A percentile compares a stretch with the other conserved stretches of the same genome.
phyloP scores from a whole-genome alignment of 2,888 invertebrate species.

The Achlya flavicornis region DNA sequence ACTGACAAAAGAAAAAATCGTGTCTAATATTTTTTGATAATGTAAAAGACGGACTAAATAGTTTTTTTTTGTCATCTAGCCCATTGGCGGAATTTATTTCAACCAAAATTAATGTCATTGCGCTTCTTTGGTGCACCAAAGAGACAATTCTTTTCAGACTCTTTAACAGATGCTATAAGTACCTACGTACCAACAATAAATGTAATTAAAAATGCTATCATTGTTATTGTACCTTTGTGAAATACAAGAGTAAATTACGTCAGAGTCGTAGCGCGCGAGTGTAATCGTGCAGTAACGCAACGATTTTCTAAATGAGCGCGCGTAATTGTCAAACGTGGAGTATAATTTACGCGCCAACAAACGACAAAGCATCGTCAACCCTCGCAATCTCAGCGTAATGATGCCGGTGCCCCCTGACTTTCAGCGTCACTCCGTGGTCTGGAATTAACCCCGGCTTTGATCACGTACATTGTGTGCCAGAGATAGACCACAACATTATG shows the following conservation, averaged over 20 bases:
- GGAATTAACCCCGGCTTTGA: constrained; percentile 31
- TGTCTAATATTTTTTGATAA: no score
- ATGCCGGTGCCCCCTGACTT: constrained; percentile 39
- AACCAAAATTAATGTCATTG: no score
- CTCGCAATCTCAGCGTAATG: constrained; percentile 47
- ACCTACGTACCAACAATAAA: no score
- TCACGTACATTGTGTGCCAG: constrained; percentile 23
- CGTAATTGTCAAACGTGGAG: constrained; percentile 48
- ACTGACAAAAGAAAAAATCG: no score
- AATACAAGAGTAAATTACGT: neutral
- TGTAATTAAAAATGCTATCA: no score
- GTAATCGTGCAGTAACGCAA: constrained; percentile 43
- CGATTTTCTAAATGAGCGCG: constrained; percentile 54
- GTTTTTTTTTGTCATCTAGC: no score
- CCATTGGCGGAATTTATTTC: no score
- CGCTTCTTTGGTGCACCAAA: no score
- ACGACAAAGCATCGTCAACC: constrained; percentile 51
- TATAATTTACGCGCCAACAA: constrained; percentile 56
- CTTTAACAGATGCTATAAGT: no score
- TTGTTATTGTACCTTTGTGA: neutral
- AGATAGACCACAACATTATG: constrained; percentile 14
- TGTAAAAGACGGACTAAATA: no score
- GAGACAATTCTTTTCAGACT: no score
- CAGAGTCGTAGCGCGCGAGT: constrained; percentile 24
- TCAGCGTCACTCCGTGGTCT: constrained; percentile 25